Base-by-base conservation (phyloP, 2,797 vertebrate species). In the Caiman crocodilus region DNA sequence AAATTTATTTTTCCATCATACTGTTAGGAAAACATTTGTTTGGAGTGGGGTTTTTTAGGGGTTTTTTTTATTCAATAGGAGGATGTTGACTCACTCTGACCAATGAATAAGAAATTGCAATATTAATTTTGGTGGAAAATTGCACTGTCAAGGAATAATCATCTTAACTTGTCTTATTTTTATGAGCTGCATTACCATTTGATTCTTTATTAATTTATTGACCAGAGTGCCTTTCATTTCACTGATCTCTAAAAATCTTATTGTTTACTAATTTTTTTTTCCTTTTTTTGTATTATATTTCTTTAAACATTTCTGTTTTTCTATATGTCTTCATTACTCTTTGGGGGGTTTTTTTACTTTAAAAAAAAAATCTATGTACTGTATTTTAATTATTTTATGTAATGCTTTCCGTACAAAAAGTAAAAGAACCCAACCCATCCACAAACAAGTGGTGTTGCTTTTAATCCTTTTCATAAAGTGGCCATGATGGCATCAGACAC, bases 401-500 rank as follows among this genome's bases (percentile, higher is more conserved):
- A 0, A 79, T 80, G 79, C 61, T 4, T 58, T 81, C 18, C 35
- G 79, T 18, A 59, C 15, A 7, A n/a, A n/a, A 73, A 1, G 6
- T 71, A 55, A 84, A 78, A 28, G 50, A 8, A 81, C 69, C 42
- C 42, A 42, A 42, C 42, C 42, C 42, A 73, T 4, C 23, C 63
- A 71, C 0, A 1, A 11, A 57, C 64, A 3, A 82, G 1, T 58
- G 76, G 84, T 65, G 58, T 1, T 3, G 30, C 25, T 82, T 84
- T 88, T 65, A 57, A 69, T 55, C 76, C 67, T 58, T 89, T 92
- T 76, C 85, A 79, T 30, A 6, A 32, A 81, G 1, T 57, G 82
- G 65, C 95, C 97, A 23, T 58, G 96, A 89, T 91, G 96, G 96
- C 96, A 88, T 59, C 18, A 95, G 59, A 74, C 32, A 26, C 78